phyloP scores from a whole-genome alignment of 2,797 vertebrate species.

The Aythya fuligula region DNA sequence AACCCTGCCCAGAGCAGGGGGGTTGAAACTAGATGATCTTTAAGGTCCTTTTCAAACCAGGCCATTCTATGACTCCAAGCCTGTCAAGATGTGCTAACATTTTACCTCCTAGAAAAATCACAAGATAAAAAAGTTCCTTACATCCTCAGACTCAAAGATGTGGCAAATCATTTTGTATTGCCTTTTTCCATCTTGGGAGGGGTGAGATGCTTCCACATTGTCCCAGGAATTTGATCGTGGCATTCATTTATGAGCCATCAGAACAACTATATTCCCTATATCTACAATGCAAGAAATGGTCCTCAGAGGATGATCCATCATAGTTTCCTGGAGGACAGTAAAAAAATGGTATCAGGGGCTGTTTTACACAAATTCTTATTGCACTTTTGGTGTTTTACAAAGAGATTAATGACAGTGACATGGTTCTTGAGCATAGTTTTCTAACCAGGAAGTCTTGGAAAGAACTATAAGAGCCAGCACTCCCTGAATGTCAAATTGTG shows the following conservation, averaged over 20 bases:
- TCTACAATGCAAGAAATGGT: constrained; percentile 95
- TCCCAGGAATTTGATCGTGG: constrained; percentile 87
- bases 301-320: constrained; percentile 92
- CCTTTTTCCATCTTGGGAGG: constrained; percentile 87
- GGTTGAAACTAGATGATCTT: no score
- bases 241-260: constrained; percentile 91
- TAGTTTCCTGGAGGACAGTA: constrained; percentile 84
- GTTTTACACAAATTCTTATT: not conserved
- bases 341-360: not conserved
- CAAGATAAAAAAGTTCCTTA: constrained; percentile 75
- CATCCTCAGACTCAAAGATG: constrained; percentile 93
- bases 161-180: constrained; percentile 97
- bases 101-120: not conserved
- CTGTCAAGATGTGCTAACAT: not conserved
- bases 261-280: constrained; percentile 88
- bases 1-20: no score
- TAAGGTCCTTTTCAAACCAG: no score
- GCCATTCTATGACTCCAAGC: not conserved
- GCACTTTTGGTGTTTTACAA: not conserved
- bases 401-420: not conserved
- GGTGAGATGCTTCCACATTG: constrained; percentile 86
- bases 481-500: not conserved
- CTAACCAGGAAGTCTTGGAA: not conserved
- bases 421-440: not conserved
- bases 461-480: not conserved